These are phyloP conservation scores for Actinernus sp. DNA, from an alignment of 92 coral and sea anemone genomes.

Conservation along the genomic window DNA sequence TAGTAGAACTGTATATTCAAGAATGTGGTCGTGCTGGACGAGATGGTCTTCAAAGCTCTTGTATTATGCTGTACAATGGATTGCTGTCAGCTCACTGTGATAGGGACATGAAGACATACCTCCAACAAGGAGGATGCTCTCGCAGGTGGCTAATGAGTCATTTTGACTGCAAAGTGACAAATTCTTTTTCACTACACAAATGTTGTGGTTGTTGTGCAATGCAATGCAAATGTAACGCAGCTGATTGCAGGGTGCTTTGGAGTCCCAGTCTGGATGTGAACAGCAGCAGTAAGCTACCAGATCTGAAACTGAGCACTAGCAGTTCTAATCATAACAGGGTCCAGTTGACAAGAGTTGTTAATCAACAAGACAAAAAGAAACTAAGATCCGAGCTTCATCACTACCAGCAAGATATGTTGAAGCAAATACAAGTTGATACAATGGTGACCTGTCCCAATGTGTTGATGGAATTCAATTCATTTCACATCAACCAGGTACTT, in stretches of 20 bases:
- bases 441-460: too few relatives aligned
- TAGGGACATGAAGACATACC: not conserved
- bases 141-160: constrained; percentile 11
- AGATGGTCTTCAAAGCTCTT: constrained; percentile 10
- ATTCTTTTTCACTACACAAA: constrained; percentile 9
- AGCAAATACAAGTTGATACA: too few relatives aligned
- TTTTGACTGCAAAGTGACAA: too few relatives aligned
- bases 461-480: constrained; percentile 56
- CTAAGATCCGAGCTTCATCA: too few relatives aligned
- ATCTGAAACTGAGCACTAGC: too few relatives aligned
- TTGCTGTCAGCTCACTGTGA: constrained; percentile 4
- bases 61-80: not conserved
- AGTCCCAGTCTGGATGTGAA: too few relatives aligned
- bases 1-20: constrained; percentile 34
- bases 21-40: constrained; percentile 50
- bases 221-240: not conserved
- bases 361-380: too few relatives aligned
- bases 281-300: too few relatives aligned
- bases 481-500: constrained; percentile 70
- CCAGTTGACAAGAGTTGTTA: too few relatives aligned
- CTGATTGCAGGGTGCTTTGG: not conserved
- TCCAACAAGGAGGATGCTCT: constrained; percentile 2
- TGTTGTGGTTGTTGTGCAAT: not conserved
- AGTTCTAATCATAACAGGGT: too few relatives aligned
- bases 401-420: too few relatives aligned